Percentiles rank a stretch among this genome's conserved stretches.
phyloP scores from a whole-genome alignment of 2,888 invertebrate species.

The Hymenopus coronatus region DNA sequence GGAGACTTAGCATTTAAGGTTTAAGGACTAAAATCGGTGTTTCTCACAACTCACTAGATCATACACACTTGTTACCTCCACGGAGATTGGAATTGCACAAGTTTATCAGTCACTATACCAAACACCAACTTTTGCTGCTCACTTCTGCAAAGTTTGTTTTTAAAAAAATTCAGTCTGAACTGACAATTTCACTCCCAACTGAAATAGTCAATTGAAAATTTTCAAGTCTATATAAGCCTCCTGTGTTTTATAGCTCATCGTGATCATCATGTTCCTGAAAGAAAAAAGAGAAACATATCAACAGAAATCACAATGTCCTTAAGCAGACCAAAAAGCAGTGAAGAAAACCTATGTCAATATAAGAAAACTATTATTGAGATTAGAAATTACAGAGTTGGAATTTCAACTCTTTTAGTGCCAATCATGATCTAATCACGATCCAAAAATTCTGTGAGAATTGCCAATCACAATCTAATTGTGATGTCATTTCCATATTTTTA shows the following conservation, averaged over 20 bases:
- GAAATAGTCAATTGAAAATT: not conserved
- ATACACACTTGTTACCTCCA: not conserved
- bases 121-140: not conserved
- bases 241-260: slow-evolving; percentile 52
- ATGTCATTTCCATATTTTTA: too few relatives aligned
- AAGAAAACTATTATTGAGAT: too few relatives aligned
- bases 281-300: slow-evolving; percentile 2
- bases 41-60: not conserved
- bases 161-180: not conserved
- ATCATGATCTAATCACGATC: too few relatives aligned
- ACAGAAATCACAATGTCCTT: too few relatives aligned
- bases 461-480: too few relatives aligned
- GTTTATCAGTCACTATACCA: not conserved
- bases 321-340: too few relatives aligned
- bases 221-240: not conserved
- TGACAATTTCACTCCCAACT: not conserved
- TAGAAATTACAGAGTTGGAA: too few relatives aligned
- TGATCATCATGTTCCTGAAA: slow-evolving; percentile 43
- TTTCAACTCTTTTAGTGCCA: too few relatives aligned
- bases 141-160: not conserved
- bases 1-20: not conserved
- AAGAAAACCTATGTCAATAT: too few relatives aligned
- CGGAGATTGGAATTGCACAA: not conserved
- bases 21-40: not conserved
- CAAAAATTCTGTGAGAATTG: too few relatives aligned